Percentiles rank a stretch among this genome's conserved stretches.
Evolutionary conservation across 1,140 invertebrate genomes (phyloP).

Genomic region (Prorops nasuta): DNA sequence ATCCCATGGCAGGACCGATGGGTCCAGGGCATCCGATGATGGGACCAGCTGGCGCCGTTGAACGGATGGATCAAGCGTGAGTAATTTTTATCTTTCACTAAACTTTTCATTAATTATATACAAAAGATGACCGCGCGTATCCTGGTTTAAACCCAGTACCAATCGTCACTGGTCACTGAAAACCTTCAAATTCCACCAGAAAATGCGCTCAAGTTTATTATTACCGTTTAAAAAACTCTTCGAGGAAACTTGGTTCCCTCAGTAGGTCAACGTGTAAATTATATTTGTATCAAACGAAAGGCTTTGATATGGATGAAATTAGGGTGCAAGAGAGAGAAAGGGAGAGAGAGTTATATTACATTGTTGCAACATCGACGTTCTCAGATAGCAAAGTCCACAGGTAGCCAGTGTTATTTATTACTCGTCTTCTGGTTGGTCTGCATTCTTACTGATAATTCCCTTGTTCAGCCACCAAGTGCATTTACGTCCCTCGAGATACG

Average conservation of each 20-base stretch:
- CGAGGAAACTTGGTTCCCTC: too few species aligned
- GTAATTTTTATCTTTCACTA: constrained; percentile 37
- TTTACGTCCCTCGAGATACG: constrained; percentile 16
- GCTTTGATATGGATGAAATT: too few species aligned
- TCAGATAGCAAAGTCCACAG: constrained; percentile 27
- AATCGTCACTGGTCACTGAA: too few species aligned
- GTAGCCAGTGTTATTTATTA: constrained; percentile 29
- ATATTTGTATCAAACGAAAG: too few species aligned
- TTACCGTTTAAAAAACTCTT: too few species aligned
- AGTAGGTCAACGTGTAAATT: too few species aligned
- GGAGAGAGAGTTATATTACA: too few species aligned
- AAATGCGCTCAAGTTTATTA: too few species aligned
- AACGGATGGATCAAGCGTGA: constrained; percentile 72
- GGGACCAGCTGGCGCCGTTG: constrained; percentile 68
- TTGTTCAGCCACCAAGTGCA: constrained; percentile 7
- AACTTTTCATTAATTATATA: too few species aligned
- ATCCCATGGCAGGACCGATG: constrained; percentile 63
- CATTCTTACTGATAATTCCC: constrained; percentile 32
- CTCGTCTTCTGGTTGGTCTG: constrained; percentile 21
- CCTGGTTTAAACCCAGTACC: too few species aligned
- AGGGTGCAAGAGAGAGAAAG: too few species aligned
- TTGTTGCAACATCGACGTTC: constrained; percentile 28
- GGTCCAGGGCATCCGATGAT: constrained; percentile 64
- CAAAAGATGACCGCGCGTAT: too few species aligned
- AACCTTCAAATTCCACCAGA: constrained; percentile 10